Conservation (phyloP, 2,888 invertebrate species). For the Eupeodes latifasciatus region DNA sequence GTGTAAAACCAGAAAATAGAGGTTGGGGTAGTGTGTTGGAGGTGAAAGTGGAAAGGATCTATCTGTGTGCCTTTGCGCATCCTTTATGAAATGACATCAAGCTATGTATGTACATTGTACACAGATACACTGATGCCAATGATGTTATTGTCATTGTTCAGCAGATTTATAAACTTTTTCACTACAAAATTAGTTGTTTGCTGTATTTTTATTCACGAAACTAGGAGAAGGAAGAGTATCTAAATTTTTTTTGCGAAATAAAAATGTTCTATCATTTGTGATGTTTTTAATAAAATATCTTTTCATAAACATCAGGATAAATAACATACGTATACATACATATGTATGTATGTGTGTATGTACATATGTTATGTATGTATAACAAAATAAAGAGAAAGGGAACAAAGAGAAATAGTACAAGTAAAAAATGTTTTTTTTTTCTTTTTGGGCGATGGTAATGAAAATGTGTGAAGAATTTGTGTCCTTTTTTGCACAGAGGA, state of each 20-base stretch:
- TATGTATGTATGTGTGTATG: too few species aligned
- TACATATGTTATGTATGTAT: too few species aligned
- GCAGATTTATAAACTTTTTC: conserved; percentile 8
- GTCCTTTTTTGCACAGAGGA: too few species aligned
- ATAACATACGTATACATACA: too few species aligned
- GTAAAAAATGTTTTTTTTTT: too few species aligned
- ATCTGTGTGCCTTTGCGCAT: background rate
- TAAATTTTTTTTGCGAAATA: background rate
- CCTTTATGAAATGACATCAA: conserved; percentile 2
- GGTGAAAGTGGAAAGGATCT: background rate
- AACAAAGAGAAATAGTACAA: background rate
- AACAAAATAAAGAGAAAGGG: background rate
- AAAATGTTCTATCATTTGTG: conserved; percentile 9
- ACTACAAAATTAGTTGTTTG: background rate
- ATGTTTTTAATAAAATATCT: conserved; percentile 24
- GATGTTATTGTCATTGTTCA: conserved; percentile 28
- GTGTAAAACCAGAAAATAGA: background rate
- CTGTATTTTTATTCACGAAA: background rate
- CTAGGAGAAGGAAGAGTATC: too few species aligned
- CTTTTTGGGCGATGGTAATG: too few species aligned
- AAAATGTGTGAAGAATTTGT: too few species aligned
- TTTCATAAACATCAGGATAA: background rate
- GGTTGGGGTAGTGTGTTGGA: background rate
- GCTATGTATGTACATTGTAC: too few species aligned
- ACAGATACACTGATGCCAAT: background rate